Percentiles rank a stretch among this genome's conserved stretches.
These are phyloP conservation scores for Dascillus cervinus DNA, from an alignment of 2,888 invertebrate genomes.

Conservation along the genomic window DNA sequence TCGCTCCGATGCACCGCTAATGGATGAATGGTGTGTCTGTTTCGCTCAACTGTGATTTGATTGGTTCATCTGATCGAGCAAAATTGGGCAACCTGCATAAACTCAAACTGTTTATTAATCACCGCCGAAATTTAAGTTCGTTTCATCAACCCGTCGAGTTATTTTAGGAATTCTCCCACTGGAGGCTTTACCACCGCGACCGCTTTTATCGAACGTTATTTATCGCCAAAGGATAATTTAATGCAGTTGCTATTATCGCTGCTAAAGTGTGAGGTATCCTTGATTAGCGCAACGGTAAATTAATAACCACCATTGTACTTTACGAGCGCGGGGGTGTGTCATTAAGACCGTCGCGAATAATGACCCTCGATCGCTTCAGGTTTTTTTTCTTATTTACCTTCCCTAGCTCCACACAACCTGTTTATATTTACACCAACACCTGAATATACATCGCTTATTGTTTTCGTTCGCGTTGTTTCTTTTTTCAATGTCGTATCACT, in stretches of 20 bases:
- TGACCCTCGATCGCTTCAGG: conserved; percentile 8
- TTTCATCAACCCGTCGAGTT: too few species aligned
- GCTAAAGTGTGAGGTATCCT: conserved; percentile 8
- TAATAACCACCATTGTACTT: conserved; percentile 12
- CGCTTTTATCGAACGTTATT: too few species aligned
- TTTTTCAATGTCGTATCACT: too few species aligned
- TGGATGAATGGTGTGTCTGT: conserved; percentile 10
- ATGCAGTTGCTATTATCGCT: conserved; percentile 9
- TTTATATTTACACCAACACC: conserved; percentile 9
- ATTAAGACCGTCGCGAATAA: conserved; percentile 9
- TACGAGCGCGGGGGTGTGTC: conserved; percentile 10
- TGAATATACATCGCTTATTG: too few species aligned
- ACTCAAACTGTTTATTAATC: too few species aligned
- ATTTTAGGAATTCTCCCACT: too few species aligned
- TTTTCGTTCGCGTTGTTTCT: too few species aligned
- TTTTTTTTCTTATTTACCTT: conserved; percentile 8
- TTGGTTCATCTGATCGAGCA: conserved; percentile 8
- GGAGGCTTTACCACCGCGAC: too few species aligned
- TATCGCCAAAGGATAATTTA: too few species aligned
- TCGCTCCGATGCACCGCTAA: conserved; percentile 9
- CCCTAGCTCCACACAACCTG: conserved; percentile 6
- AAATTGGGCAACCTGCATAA: too few species aligned
- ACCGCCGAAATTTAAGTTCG: too few species aligned
- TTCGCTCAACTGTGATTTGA: conserved; percentile 8
- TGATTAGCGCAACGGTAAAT: conserved; percentile 10